These are phyloP conservation scores for Phalacrocorax pelagicus DNA, from an alignment of 2,113 vertebrate genomes.

Conservation along the genomic window DNA sequence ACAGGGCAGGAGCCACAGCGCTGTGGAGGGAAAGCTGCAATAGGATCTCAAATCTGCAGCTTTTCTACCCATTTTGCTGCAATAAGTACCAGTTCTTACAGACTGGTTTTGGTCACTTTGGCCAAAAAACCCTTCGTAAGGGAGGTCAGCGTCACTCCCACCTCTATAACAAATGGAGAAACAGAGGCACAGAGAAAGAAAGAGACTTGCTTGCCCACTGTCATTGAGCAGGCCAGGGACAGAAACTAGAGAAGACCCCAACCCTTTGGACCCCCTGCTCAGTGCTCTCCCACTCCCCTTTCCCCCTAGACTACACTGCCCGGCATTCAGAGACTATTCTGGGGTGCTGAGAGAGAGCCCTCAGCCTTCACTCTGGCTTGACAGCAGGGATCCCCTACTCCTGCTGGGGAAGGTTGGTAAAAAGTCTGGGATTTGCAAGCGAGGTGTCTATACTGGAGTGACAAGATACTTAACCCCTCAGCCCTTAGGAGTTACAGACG, in stretches of 20 bases:
- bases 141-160: background rate
- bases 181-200: background rate
- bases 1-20: background rate
- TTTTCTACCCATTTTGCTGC: background rate
- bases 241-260: background rate
- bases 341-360: background rate
- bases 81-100: background rate
- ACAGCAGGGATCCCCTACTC: background rate
- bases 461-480: conserved; percentile 40
- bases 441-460: background rate
- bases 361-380: background rate
- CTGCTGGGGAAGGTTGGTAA: background rate
- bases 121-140: background rate
- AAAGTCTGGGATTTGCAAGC: background rate
- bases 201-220: background rate
- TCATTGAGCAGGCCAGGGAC: background rate
- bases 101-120: background rate
- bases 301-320: background rate
- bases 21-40: background rate
- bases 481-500: background rate
- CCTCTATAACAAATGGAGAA: background rate
- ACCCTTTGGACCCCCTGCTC: background rate
- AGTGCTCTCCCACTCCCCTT: background rate
- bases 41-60: background rate
- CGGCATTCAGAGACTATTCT: background rate